Evolutionary conservation across 2,797 vertebrate species (phyloP).

Genomic region (Apodemus agrarius): DNA sequence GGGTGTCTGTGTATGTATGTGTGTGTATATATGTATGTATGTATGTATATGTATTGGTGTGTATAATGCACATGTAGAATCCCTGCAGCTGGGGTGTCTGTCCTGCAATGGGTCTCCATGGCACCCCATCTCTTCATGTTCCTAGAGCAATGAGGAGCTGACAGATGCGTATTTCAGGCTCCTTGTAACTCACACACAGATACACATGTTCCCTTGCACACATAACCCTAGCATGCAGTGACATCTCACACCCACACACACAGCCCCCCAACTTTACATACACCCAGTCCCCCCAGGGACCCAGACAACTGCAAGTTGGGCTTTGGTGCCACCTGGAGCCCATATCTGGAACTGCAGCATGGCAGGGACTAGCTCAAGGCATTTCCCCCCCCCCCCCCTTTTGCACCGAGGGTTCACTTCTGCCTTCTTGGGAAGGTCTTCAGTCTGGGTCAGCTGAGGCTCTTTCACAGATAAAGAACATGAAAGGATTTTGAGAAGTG

Average conservation of each 20-base stretch:
- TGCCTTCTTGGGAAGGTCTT: neutral
- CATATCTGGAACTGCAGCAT: neutral
- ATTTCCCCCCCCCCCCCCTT: no score
- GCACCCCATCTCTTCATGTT: neutral
- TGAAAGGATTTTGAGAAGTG: neutral
- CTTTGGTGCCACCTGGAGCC: constrained; percentile 83
- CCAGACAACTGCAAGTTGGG: constrained; percentile 35
- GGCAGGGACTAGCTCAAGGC: accelerated
- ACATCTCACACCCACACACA: neutral
- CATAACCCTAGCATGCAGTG: neutral
- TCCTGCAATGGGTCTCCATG: neutral
- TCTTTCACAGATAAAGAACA: neutral
- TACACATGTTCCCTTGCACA: neutral
- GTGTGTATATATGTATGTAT: accelerated
- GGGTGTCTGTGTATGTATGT: no score
- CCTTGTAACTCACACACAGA: neutral
- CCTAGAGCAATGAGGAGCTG: neutral
- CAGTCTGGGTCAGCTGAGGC: neutral
- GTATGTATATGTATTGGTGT: no score
- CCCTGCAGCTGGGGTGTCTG: neutral
- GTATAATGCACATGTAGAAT: neutral
- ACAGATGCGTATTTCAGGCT: neutral
- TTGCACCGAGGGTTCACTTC: neutral
- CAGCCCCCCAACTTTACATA: no score
- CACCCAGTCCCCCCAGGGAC: neutral